Evolutionary conservation across 2,113 vertebrate species (phyloP).

Genomic region (Odontesthes bonariensis): DNA sequence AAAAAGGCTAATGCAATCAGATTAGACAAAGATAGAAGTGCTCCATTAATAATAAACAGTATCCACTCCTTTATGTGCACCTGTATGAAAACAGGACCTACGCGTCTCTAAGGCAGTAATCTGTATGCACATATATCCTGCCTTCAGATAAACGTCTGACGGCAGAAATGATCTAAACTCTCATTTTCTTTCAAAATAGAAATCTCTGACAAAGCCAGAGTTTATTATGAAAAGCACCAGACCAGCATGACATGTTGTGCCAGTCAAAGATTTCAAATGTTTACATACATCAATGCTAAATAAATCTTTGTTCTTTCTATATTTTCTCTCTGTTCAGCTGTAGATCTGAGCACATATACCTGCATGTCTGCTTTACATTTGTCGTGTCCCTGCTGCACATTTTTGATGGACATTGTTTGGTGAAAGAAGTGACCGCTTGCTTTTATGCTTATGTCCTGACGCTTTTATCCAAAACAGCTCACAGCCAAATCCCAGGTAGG

Average conservation of each 20-base stretch:
- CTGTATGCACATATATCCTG: neutral
- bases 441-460: neutral
- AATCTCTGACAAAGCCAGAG: neutral
- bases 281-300: conserved; percentile 43
- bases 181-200: neutral
- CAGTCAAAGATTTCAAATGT: conserved; percentile 42
- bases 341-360: conserved; percentile 2
- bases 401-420: conserved; percentile 22
- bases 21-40: neutral
- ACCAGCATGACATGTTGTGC: conserved; percentile 31
- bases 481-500: too few species aligned
- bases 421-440: neutral
- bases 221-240: conserved; percentile 1
- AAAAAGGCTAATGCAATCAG: neutral
- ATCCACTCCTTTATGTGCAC: neutral
- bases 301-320: neutral
- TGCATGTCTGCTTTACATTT: conserved; percentile 19
- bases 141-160: neutral
- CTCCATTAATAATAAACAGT: neutral
- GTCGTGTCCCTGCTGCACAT: conserved; percentile 17
- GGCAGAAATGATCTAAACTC: neutral
- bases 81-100: neutral
- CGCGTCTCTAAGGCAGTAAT: neutral
- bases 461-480: too few species aligned
- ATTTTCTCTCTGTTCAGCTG: neutral